These are phyloP conservation scores for Heliconius sara DNA, from an alignment of 2,888 invertebrate genomes.

Conservation along the genomic window DNA sequence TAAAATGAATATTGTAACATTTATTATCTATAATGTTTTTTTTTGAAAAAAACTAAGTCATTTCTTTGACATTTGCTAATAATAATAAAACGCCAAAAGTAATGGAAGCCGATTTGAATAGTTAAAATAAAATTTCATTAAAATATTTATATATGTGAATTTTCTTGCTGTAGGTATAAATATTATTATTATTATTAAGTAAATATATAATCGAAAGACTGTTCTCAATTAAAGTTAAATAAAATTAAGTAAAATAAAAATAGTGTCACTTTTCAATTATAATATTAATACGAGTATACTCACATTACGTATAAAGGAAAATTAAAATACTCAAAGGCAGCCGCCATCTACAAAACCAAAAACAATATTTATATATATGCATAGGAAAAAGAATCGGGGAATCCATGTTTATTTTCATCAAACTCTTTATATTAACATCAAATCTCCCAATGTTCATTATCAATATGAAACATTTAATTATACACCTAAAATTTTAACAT, in stretches of 20 bases:
- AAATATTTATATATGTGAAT: not conserved
- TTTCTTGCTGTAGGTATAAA: not conserved
- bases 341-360: not conserved
- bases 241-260: too few relatives aligned
- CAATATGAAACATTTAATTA: constrained; percentile 10
- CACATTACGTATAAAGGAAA: not conserved
- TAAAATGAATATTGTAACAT: not conserved
- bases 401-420: not conserved
- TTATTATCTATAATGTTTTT: not conserved
- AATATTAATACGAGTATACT: not conserved
- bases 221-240: too few relatives aligned
- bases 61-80: not conserved
- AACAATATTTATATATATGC: not conserved
- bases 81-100: not conserved
- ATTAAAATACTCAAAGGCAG: not conserved
- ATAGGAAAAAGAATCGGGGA: not conserved
- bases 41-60: not conserved
- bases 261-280: too few relatives aligned
- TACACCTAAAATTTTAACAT: constrained; percentile 18
- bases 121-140: not conserved
- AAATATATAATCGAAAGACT: too few relatives aligned
- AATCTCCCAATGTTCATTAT: not conserved
- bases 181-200: not conserved
- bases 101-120: not conserved
- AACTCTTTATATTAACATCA: not conserved